Percentiles rank a stretch among this genome's conserved stretches.
Evolutionary conservation across 1,140 invertebrate genomes (phyloP).

Genomic region (Littorina saxatilis): DNA sequence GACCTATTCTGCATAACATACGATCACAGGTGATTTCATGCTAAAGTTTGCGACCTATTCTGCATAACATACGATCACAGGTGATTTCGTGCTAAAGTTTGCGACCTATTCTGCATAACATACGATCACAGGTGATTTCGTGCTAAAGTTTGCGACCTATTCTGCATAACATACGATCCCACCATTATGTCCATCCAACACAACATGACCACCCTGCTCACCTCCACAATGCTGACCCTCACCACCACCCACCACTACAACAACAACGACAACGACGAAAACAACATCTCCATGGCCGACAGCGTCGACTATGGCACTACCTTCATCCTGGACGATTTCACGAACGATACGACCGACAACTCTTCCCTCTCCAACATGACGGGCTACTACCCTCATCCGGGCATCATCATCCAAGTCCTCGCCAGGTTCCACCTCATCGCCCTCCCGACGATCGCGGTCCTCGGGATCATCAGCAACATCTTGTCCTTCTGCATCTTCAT

Average conservation of each 20-base stretch:
- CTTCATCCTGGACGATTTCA: background rate
- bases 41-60: too few species aligned
- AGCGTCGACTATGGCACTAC: background rate
- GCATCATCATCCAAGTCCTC: conserved; percentile 22
- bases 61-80: too few species aligned
- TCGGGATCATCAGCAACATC: conserved; percentile 79
- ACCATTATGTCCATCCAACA: background rate
- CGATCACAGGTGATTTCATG: too few species aligned
- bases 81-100: too few species aligned
- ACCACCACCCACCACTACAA: conserved; percentile 5
- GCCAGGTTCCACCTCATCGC: conserved; percentile 39
- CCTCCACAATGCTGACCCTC: background rate
- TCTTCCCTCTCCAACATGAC: background rate
- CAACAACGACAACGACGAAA: background rate
- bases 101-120: background rate
- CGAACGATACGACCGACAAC: background rate
- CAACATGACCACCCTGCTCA: background rate
- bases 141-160: background rate
- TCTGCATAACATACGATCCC: background rate
- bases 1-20: background rate
- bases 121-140: background rate
- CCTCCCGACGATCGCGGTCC: conserved; percentile 76
- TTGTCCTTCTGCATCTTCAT: conserved; percentile 79
- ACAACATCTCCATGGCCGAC: background rate
- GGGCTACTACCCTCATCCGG: background rate